A percentile compares a stretch with the other conserved stretches of the same genome.
These are phyloP conservation scores for Perdita meconis DNA, from an alignment of 2,888 invertebrate genomes.

Conservation along the genomic window DNA sequence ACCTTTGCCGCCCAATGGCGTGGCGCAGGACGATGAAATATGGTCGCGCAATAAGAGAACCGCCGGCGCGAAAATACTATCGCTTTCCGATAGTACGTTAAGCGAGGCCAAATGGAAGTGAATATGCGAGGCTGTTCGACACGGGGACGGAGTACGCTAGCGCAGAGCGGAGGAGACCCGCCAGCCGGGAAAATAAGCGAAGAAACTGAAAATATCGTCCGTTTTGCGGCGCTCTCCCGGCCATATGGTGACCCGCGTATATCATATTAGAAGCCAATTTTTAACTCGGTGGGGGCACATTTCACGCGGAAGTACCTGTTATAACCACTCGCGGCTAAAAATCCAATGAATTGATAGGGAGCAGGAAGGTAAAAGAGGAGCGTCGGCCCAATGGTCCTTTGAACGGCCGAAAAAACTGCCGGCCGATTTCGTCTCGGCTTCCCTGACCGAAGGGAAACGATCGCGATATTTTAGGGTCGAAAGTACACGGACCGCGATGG, in stretches of 20 bases:
- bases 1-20: constrained; percentile 29
- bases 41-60: constrained; percentile 73
- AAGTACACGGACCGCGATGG: constrained; percentile 74
- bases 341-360: constrained; percentile 73
- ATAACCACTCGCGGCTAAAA: constrained; percentile 71
- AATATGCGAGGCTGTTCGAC: constrained; percentile 49
- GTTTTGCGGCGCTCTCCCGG: constrained; percentile 72
- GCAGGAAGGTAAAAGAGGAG: background rate
- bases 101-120: constrained; percentile 33
- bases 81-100: constrained; percentile 79
- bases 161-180: constrained; percentile 21
- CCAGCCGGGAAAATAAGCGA: constrained; percentile 26
- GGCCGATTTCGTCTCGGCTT: constrained; percentile 67
- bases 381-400: constrained; percentile 57
- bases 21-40: constrained; percentile 70
- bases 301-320: constrained; percentile 72
- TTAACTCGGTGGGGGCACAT: constrained; percentile 78
- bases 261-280: constrained; percentile 82
- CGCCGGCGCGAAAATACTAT: constrained; percentile 77
- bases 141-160: background rate
- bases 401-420: constrained; percentile 62
- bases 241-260: constrained; percentile 80
- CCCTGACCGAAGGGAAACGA: constrained; percentile 74
- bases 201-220: constrained; percentile 73
- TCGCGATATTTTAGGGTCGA: constrained; percentile 79